Percentiles rank a stretch among this genome's conserved stretches.
These are phyloP conservation scores for Callipepla californica DNA, from an alignment of 2,113 vertebrate species.

Conservation along the genomic window DNA sequence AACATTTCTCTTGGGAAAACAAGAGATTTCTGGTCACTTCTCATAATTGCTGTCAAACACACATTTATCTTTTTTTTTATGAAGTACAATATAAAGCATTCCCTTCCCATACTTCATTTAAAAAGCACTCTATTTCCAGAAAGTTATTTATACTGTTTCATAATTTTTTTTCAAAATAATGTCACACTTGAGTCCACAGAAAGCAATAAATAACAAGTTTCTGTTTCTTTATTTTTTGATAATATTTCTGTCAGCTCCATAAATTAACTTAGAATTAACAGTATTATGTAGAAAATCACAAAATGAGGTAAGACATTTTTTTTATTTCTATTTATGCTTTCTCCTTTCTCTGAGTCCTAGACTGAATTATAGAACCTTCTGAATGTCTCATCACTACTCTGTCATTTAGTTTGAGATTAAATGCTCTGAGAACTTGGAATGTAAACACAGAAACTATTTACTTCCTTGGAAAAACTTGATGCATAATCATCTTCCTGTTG, in stretches of 20 bases:
- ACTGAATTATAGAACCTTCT: constrained; percentile 50
- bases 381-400: constrained; percentile 43
- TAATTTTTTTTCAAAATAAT: constrained; percentile 45
- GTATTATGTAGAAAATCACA: not conserved
- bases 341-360: constrained; percentile 35
- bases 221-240: not conserved
- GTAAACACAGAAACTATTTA: constrained; percentile 29
- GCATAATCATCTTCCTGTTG: constrained; percentile 57
- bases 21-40: not conserved
- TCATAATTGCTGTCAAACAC: constrained; percentile 31
- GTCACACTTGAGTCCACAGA: constrained; percentile 11
- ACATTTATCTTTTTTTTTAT: not conserved
- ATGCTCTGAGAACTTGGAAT: constrained; percentile 48
- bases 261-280: constrained; percentile 56
- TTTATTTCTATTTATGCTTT: constrained; percentile 49
- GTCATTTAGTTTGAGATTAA: constrained; percentile 62
- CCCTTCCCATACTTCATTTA: constrained; percentile 16
- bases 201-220: constrained; percentile 20
- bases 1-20: not conserved
- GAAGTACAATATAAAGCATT: constrained; percentile 16
- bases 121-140: constrained; percentile 37
- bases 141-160: constrained; percentile 29
- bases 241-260: not conserved
- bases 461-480: constrained; percentile 40
- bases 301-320: constrained; percentile 2